Evolutionary conservation across 1,140 invertebrate genomes (phyloP), one percentile per base, ranked within the genome.

Genomic region (Drosophila kanapiae): DNA sequence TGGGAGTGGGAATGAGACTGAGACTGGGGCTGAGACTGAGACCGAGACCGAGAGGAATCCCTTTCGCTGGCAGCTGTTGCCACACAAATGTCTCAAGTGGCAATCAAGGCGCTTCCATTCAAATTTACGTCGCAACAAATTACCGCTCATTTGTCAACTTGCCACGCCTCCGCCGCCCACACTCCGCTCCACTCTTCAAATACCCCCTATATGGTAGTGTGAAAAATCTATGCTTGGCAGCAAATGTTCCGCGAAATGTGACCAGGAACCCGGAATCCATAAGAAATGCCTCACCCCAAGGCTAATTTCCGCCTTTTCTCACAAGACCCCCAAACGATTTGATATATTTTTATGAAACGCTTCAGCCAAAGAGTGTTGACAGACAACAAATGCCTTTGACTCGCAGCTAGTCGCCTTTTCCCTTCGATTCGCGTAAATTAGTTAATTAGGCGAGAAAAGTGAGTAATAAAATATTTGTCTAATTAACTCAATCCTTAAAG

Each of bases 91-190:
- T 91, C 88, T 91, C 90, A 88, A 91, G 90, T 91, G 88, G 90
- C 90, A 91, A 91, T 91, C 90, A 91, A 91, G 88, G 88, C 90
- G 82, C 82, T 91, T 91, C 85, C 90, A 91, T 91, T 91, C 88
- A 91, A 91, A 91, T 91, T 91, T 91, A 85, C 88, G 90, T 91
- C 88, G 81, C 90, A 91, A 91, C 90, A 91, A 91, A 91, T 91
- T 91, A 91, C 90, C 79, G 64, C 85, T 84, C 90, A 91, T 91
- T 91, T 91, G 88, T 91, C 90, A 91, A 87, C 45, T 78, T 80
- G 72, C 75, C 81, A 82, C 75, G 65, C 68, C 64, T 65, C 53
- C 31, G 6, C 6, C n/a, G 7, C 27, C 27, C 1, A n/a, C 11
- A 37, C 8, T 23, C 40, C 11, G 6, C n/a, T 23, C 23, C 23